Percentiles rank a stretch among this genome's conserved stretches.
Conservation (phyloP, 2,113 vertebrate species). For the Tragelaphus scriptus region DNA sequence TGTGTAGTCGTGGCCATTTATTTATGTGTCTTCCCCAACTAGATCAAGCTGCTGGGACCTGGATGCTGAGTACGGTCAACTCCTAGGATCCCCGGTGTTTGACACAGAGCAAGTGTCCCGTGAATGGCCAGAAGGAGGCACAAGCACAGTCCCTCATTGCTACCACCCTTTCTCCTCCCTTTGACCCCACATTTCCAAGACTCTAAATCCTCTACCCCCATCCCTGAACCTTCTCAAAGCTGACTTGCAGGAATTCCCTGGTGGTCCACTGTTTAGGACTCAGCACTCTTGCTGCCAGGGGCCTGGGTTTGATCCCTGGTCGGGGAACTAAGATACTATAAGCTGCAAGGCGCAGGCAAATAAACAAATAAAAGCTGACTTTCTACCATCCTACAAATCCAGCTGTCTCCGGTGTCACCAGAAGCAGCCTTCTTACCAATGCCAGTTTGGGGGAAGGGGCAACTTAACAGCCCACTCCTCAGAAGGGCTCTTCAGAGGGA, state of each 20-base stretch:
- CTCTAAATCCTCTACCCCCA: not conserved
- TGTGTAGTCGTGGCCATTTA: not conserved
- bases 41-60: not conserved
- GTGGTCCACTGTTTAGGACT: not conserved
- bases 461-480: not conserved
- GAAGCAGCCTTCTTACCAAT: not conserved
- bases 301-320: not conserved
- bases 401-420: not conserved
- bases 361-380: not conserved
- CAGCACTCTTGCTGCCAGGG: not conserved
- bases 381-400: not conserved
- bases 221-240: not conserved
- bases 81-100: not conserved
- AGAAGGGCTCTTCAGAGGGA: not conserved
- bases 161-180: not conserved
- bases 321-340: not conserved
- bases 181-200: not conserved
- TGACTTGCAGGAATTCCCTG: not conserved
- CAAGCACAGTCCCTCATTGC: accelerated
- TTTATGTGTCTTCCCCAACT: not conserved
- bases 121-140: not conserved
- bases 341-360: not conserved
- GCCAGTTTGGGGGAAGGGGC: not conserved
- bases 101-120: not conserved
- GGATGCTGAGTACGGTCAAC: not conserved